Conservation (phyloP, 2,888 invertebrate genomes). For the Xanthorhoe spadicearia region DNA sequence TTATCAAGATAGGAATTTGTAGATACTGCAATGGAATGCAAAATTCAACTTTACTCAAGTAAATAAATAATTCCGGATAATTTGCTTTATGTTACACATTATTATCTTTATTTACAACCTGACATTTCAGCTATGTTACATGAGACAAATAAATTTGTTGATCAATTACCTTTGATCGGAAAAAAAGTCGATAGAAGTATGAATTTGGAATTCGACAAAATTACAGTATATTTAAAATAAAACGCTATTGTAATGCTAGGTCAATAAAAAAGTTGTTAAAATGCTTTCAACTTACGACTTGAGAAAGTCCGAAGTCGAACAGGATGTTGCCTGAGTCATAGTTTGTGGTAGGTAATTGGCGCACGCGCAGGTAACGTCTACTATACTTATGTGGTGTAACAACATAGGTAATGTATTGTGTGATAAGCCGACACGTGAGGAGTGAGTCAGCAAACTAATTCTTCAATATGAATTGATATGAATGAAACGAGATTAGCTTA, state of each 20-base stretch:
- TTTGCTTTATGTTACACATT: slow-evolving; percentile 33
- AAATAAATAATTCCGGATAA: slow-evolving; percentile 52
- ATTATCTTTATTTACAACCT: slow-evolving; percentile 10
- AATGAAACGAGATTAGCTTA: slow-evolving; percentile 30
- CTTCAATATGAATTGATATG: slow-evolving; percentile 32
- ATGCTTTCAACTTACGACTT: slow-evolving; percentile 58
- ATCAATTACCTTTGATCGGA: too few relatives aligned
- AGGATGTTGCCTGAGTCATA: slow-evolving; percentile 76
- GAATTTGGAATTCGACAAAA: background rate
- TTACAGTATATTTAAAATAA: background rate
- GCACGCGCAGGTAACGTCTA: slow-evolving; percentile 78
- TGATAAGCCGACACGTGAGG: slow-evolving; percentile 77
- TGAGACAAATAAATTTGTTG: too few relatives aligned
- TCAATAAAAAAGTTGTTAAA: slow-evolving; percentile 37
- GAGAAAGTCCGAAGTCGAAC: slow-evolving; percentile 79
- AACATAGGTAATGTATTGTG: slow-evolving; percentile 53
- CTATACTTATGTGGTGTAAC: slow-evolving; percentile 60
- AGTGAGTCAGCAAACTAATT: slow-evolving; percentile 67
- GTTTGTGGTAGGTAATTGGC: slow-evolving; percentile 67
- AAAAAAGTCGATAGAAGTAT: too few relatives aligned
- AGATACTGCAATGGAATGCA: slow-evolving; percentile 46
- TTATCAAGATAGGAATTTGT: slow-evolving; percentile 55
- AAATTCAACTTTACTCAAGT: slow-evolving; percentile 44
- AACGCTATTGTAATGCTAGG: background rate
- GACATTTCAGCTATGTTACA: too few relatives aligned